Evolutionary conservation across 2,888 invertebrate species (phyloP).

Genomic region (Agrotis exclamationis): DNA sequence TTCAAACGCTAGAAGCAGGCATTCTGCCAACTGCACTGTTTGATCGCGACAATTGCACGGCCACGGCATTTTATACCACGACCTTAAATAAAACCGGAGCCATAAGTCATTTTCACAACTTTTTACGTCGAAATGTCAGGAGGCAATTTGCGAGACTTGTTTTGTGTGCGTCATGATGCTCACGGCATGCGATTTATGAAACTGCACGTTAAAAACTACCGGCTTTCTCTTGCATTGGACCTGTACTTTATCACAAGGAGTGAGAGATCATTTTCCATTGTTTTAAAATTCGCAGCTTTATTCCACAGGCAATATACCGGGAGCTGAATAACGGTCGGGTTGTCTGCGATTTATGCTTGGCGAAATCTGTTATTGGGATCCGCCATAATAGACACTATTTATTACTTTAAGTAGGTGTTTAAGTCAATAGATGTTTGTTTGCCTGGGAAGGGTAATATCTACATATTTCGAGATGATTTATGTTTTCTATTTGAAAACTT

Average conservation of each 20-base stretch:
- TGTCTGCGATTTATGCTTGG: slow-evolving; percentile 77
- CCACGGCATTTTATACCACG: slow-evolving; percentile 45
- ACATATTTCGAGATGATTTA: slow-evolving; percentile 25
- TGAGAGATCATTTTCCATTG: slow-evolving; percentile 61
- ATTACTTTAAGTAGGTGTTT: slow-evolving; percentile 67
- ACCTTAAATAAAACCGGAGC: slow-evolving; percentile 53
- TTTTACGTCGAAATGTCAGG: slow-evolving; percentile 73
- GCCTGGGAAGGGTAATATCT: slow-evolving; percentile 29
- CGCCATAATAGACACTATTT: slow-evolving; percentile 70
- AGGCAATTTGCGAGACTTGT: slow-evolving; percentile 78
- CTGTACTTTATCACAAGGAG: slow-evolving; percentile 50
- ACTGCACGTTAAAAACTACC: slow-evolving; percentile 74
- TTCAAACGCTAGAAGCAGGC: slow-evolving; percentile 57
- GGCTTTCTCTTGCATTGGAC: slow-evolving; percentile 35
- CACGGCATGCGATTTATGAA: slow-evolving; percentile 75
- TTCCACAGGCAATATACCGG: slow-evolving; percentile 72
- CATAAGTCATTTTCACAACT: slow-evolving; percentile 75
- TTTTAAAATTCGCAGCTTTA: slow-evolving; percentile 60
- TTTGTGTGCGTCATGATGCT: slow-evolving; percentile 74
- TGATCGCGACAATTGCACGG: slow-evolving; percentile 61
- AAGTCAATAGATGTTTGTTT: slow-evolving; percentile 58
- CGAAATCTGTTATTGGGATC: slow-evolving; percentile 78
- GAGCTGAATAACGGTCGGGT: slow-evolving; percentile 75
- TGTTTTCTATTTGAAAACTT: slow-evolving; percentile 12
- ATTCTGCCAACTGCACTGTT: slow-evolving; percentile 67